These are phyloP conservation scores for Tenrec ecaudatus DNA, from an alignment of 2,113 vertebrate species.

Conservation along the genomic window DNA sequence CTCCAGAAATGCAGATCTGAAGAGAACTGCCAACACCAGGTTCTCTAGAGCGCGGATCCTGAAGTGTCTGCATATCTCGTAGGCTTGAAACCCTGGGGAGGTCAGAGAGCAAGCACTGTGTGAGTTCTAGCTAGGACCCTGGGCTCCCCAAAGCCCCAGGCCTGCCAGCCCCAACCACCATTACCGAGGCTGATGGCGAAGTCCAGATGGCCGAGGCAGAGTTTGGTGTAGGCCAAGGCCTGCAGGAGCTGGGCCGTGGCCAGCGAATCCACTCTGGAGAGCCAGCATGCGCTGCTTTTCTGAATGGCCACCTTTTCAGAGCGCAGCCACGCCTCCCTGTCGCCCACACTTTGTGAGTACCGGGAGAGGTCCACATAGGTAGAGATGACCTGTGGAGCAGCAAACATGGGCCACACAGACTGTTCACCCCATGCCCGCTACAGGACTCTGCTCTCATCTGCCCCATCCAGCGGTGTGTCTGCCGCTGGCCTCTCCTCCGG, in stretches of 20 bases:
- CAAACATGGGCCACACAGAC: background rate
- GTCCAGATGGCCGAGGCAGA: constrained; percentile 72
- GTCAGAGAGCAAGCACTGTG: background rate
- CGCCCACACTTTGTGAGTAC: constrained; percentile 62
- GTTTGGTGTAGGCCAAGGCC: constrained; percentile 70
- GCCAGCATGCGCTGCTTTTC: constrained; percentile 48
- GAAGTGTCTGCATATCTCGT: constrained; percentile 56
- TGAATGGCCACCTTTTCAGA: constrained; percentile 67
- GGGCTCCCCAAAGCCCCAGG: background rate
- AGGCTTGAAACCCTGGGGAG: constrained; percentile 67
- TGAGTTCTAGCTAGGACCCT: background rate
- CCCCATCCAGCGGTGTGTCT: background rate
- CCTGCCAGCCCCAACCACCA: background rate
- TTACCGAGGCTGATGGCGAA: constrained; percentile 69
- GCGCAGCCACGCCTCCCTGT: constrained; percentile 62
- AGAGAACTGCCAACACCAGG: constrained; percentile 73
- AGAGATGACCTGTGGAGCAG: constrained; percentile 53
- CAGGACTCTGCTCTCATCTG: background rate
- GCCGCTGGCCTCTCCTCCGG: background rate
- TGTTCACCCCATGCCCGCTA: background rate
- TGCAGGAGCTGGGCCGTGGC: constrained; percentile 65
- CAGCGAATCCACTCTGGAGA: constrained; percentile 63
- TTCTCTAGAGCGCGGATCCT: constrained; percentile 68
- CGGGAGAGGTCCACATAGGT: constrained; percentile 73
- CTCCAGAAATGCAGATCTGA: constrained; percentile 73